A percentile compares a stretch with the other conserved stretches of the same genome.
phyloP scores from a whole-genome alignment of 2,797 vertebrate species.

The Hozukius guyotensis region DNA sequence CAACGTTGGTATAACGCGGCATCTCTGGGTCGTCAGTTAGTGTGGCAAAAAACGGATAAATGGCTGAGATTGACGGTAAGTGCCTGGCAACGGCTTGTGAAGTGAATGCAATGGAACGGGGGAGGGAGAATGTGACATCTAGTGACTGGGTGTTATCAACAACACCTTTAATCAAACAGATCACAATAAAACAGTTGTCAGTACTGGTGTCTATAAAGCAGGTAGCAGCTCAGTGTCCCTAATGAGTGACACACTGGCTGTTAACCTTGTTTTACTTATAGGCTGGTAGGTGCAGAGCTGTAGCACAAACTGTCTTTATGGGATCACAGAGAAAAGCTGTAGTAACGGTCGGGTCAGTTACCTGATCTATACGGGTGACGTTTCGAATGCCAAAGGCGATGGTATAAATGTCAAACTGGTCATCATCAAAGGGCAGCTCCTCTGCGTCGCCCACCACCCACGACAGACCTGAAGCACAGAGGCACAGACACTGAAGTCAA shows the following conservation, averaged over 20 bases:
- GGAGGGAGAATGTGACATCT: too few species aligned
- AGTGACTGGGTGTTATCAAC: rapidly evolving
- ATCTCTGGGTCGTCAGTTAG: too few species aligned
- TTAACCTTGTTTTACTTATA: not conserved
- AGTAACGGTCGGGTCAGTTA: constrained; percentile 35
- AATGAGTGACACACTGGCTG: not conserved
- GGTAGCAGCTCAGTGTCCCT: not conserved
- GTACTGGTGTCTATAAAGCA: not conserved
- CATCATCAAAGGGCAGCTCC: constrained; percentile 93
- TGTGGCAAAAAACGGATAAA: too few species aligned
- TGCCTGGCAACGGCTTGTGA: too few species aligned
- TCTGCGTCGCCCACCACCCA: constrained; percentile 97
- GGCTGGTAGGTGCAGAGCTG: not conserved
- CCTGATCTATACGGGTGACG: constrained; percentile 92
- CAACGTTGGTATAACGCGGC: rapidly evolving
- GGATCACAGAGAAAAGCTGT: not conserved
- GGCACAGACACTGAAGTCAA: too few species aligned
- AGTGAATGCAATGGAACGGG: too few species aligned
- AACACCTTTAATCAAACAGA: not conserved
- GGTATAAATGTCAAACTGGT: constrained; percentile 95
- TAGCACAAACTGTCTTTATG: not conserved
- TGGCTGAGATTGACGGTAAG: too few species aligned
- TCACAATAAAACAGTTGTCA: not conserved
- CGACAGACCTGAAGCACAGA: constrained; percentile 85
- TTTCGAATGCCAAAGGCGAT: constrained; percentile 98